These are phyloP conservation scores for Xerus inauris DNA, from an alignment of 2,113 vertebrate species.

Conservation along the genomic window DNA sequence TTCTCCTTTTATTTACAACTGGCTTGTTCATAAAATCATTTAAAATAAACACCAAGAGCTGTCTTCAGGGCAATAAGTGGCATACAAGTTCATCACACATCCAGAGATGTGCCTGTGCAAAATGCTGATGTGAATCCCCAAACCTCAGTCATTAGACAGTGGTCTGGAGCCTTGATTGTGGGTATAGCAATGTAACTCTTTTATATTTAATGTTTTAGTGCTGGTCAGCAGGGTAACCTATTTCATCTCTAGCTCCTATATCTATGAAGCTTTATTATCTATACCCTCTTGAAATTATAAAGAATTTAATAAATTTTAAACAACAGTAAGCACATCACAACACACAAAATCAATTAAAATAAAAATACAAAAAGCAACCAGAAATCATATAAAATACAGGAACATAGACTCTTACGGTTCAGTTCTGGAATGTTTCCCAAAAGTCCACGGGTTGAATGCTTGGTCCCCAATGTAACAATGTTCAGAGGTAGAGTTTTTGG, in stretches of 20 bases:
- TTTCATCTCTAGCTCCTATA: background rate
- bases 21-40: background rate
- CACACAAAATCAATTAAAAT: background rate
- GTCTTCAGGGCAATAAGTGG: background rate
- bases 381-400: background rate
- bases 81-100: background rate
- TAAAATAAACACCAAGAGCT: constrained; percentile 39
- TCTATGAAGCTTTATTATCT: background rate
- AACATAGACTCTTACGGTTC: background rate
- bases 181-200: background rate
- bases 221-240: background rate
- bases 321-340: background rate
- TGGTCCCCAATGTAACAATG: background rate
- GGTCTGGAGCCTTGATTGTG: background rate
- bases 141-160: background rate
- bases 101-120: background rate
- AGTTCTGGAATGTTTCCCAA: background rate
- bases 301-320: constrained; percentile 24
- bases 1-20: background rate
- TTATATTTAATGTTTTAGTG: background rate
- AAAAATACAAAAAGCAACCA: background rate
- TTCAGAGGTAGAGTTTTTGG: background rate
- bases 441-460: background rate
- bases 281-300: background rate
- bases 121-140: background rate